Percentiles rank a stretch among this genome's conserved stretches.
Evolutionary conservation across 2,113 vertebrate species (phyloP).

Genomic region (Platysternon megacephalum): DNA sequence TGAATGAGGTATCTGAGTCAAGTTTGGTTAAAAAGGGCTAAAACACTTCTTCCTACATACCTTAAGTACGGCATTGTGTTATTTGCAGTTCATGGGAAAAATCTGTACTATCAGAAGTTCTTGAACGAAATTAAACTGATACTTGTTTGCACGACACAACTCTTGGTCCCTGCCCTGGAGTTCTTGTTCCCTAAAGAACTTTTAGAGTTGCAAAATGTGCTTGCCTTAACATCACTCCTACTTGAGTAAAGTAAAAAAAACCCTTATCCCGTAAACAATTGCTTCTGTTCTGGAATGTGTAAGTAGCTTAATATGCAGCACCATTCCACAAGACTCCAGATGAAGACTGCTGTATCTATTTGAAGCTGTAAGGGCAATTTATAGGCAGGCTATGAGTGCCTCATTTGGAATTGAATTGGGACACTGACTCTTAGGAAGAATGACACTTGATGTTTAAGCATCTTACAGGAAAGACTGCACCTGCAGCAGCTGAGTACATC

Average conservation of each 20-base stretch:
- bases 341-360: no score
- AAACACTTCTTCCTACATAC: accelerated
- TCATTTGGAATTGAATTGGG: neutral
- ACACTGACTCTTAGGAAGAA: neutral
- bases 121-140: neutral
- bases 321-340: neutral
- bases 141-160: accelerated
- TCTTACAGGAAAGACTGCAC: neutral
- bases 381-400: neutral
- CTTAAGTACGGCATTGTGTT: neutral
- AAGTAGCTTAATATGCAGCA: neutral
- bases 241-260: neutral
- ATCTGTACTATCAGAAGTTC: neutral
- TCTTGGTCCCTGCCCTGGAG: neutral
- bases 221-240: neutral
- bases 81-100: neutral
- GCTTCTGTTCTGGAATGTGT: neutral
- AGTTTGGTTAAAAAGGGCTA: no score
- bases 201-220: neutral
- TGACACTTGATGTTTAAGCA: neutral
- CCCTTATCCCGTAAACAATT: neutral
- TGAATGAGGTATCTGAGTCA: no score
- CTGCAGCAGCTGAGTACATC: neutral
- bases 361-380: no score
- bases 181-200: neutral